phyloP scores from a whole-genome alignment of 2,113 vertebrate genomes.

The Mirza zaza region DNA sequence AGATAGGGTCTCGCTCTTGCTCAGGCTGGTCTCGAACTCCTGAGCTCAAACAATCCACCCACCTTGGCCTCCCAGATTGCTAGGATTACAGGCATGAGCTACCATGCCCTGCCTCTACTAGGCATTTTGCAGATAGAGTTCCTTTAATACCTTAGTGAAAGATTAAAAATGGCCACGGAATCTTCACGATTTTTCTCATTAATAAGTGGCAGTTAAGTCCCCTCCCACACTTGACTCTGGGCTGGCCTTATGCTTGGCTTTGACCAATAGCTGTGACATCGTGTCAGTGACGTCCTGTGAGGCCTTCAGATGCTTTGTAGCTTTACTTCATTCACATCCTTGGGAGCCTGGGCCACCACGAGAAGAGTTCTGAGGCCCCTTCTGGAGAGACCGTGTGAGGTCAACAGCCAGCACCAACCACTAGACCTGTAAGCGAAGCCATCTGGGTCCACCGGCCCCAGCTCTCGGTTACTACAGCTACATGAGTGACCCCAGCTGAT shows the following conservation, averaged over 20 bases:
- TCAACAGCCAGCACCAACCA: not conserved
- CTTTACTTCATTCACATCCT: not conserved
- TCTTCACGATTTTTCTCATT: not conserved
- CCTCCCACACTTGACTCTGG: not conserved
- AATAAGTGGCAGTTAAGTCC: not conserved
- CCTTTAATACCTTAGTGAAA: not conserved
- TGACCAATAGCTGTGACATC: not conserved
- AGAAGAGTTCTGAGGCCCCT: not conserved
- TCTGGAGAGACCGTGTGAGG: not conserved
- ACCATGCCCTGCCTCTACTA: not conserved
- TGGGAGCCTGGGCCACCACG: not conserved
- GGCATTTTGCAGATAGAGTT: not conserved
- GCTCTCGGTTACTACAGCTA: not conserved
- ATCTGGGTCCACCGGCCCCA: not conserved
- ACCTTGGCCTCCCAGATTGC: too few species aligned
- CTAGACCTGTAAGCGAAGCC: not conserved
- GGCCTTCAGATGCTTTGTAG: not conserved
- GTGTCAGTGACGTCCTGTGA: not conserved
- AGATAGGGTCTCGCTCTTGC: too few species aligned
- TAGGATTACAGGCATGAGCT: too few species aligned
- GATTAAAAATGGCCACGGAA: not conserved
- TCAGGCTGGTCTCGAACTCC: too few species aligned
- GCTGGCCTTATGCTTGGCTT: not conserved
- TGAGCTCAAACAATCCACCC: too few species aligned
- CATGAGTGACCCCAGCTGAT: not conserved